Percentiles rank a stretch among this genome's conserved stretches.
Conservation (phyloP, 2,888 invertebrate species). For the Drosophila kanekoi region DNA sequence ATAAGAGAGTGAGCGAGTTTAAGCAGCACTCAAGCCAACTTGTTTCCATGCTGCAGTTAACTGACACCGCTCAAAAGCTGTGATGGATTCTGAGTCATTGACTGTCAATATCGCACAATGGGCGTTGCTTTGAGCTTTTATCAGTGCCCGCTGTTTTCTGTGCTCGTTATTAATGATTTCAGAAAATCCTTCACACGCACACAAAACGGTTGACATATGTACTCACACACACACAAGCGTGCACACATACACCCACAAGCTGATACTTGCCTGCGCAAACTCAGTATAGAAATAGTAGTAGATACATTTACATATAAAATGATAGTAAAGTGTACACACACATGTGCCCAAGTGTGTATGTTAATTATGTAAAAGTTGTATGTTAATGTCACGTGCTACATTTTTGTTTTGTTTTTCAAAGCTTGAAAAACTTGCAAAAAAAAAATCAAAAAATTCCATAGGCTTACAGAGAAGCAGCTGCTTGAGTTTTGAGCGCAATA, state of each 20-base stretch:
- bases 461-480: conserved; percentile 33
- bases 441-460: conserved; percentile 3
- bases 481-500: conserved; percentile 19
- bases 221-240: conserved; percentile 19
- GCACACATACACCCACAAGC: conserved; percentile 31
- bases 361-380: conserved; percentile 52
- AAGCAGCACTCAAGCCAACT: conserved; percentile 10
- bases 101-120: conserved; percentile 46
- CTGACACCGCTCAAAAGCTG: conserved; percentile 19
- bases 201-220: conserved; percentile 9
- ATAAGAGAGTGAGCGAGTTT: conserved; percentile 5
- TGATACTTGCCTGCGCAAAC: conserved; percentile 57
- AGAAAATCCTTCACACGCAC: conserved; percentile 53
- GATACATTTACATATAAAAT: conserved; percentile 52
- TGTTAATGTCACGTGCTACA: conserved; percentile 45
- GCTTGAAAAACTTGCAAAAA: conserved; percentile 13
- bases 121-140: conserved; percentile 55
- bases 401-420: conserved; percentile 36
- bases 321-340: conserved; percentile 49
- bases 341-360: conserved; percentile 14
- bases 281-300: conserved; percentile 60
- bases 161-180: conserved; percentile 37
- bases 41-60: conserved; percentile 13
- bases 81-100: conserved; percentile 49
- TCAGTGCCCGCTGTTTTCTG: conserved; percentile 27